These are phyloP conservation scores for Papilio glaucus DNA, from an alignment of 1,140 invertebrate genomes.

Conservation along the genomic window DNA sequence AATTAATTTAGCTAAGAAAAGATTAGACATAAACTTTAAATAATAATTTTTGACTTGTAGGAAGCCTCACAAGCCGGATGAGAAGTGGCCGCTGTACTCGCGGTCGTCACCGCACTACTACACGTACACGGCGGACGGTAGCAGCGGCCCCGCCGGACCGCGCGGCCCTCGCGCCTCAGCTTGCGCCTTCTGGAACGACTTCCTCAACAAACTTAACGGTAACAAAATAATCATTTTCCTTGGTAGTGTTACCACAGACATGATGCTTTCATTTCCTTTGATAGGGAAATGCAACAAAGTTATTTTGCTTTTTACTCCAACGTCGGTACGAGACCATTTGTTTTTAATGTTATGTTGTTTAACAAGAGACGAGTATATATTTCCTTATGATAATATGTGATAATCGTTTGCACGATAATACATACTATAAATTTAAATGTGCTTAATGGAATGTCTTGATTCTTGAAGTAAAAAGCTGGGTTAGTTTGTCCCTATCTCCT, in stretches of 20 bases:
- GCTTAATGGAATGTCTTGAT: too few relatives aligned
- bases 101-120: conserved; percentile 93
- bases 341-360: too few relatives aligned
- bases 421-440: too few relatives aligned
- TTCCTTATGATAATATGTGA: too few relatives aligned
- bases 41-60: conserved; percentile 82
- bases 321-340: too few relatives aligned
- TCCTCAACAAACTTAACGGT: conserved; percentile 92
- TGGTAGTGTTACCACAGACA: background rate
- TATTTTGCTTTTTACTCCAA: too few relatives aligned
- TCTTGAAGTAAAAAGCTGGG: too few relatives aligned
- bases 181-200: conserved; percentile 98
- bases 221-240: conserved; percentile 52
- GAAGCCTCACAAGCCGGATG: conserved; percentile 91
- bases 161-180: conserved; percentile 92
- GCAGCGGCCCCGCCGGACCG: conserved; percentile 87
- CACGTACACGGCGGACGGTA: conserved; percentile 92
- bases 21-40: background rate
- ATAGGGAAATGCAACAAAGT: too few relatives aligned
- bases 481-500: background rate
- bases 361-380: too few relatives aligned
- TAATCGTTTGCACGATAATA: too few relatives aligned
- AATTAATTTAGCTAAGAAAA: too few relatives aligned
- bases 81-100: conserved; percentile 95
- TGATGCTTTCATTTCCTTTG: background rate